phyloP scores from a whole-genome alignment of 2,888 invertebrate genomes.

The Ophion slaviceki region DNA sequence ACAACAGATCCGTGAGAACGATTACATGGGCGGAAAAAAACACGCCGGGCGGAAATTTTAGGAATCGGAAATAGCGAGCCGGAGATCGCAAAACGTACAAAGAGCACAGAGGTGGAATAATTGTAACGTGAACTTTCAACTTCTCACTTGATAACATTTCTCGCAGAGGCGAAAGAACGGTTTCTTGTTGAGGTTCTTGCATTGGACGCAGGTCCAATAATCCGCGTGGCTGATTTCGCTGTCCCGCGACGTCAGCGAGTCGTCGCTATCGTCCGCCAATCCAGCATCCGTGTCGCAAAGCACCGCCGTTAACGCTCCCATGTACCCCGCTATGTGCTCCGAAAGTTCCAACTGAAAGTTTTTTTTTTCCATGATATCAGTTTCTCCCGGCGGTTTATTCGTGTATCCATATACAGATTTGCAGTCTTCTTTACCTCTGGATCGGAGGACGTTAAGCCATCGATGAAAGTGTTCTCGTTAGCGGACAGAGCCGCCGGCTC shows the following conservation, averaged over 20 bases:
- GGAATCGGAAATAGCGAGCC: no score
- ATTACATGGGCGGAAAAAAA: no score
- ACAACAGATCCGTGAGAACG: no score
- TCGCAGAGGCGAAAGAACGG: conserved; percentile 88
- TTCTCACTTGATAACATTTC: conserved; percentile 88
- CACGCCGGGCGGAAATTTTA: no score
- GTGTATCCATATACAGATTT: not conserved
- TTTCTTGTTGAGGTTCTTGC: conserved; percentile 86
- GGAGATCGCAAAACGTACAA: no score
- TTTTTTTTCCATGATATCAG: not conserved
- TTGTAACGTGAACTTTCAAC: not conserved
- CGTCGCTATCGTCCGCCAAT: conserved; percentile 78
- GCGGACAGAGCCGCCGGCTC: conserved; percentile 76
- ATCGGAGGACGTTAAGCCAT: conserved; percentile 74
- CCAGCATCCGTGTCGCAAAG: conserved; percentile 73
- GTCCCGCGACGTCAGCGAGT: conserved; percentile 75
- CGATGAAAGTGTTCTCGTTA: conserved; percentile 71
- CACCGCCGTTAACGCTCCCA: conserved; percentile 71
- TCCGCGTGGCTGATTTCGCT: conserved; percentile 85
- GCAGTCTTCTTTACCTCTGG: conserved; percentile 72
- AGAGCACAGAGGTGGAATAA: not conserved
- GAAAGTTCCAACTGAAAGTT: conserved; percentile 43
- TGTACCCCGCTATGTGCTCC: conserved; percentile 71
- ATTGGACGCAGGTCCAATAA: conserved; percentile 88
- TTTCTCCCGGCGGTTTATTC: not conserved